Evolutionary conservation across 92 coral and sea anemone species (phyloP).

Genomic region (Blastomussa wellsi): DNA sequence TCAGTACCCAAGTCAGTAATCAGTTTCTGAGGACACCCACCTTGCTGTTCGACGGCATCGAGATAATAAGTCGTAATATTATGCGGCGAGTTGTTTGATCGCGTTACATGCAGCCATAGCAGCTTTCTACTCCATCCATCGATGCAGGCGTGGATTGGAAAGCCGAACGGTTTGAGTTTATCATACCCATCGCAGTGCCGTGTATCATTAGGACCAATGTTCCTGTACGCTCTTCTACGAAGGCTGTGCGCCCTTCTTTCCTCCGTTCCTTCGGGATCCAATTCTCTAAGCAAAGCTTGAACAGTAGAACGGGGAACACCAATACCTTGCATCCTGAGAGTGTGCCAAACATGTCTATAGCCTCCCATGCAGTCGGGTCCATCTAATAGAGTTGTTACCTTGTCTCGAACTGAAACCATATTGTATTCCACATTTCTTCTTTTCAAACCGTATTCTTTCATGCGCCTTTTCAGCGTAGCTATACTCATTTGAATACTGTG

Average conservation of each 20-base stretch:
- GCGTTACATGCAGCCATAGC: slow-evolving; percentile 17
- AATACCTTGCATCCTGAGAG: slow-evolving; percentile 1
- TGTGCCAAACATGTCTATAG: not conserved
- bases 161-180: too few relatives aligned
- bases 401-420: too few relatives aligned
- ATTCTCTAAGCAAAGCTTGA: not conserved
- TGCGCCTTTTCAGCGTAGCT: too few relatives aligned
- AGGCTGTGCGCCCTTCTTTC: slow-evolving; percentile 12
- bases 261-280: slow-evolving; percentile 1
- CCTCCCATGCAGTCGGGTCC: not conserved
- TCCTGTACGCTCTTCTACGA: too few relatives aligned
- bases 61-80: slow-evolving; percentile 32
- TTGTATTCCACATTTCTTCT: too few relatives aligned
- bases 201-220: too few relatives aligned
- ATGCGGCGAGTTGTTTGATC: slow-evolving; percentile 41
- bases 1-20: too few relatives aligned
- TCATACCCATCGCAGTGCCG: too few relatives aligned
- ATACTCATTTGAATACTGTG: too few relatives aligned
- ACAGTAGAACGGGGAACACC: not conserved
- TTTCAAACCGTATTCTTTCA: too few relatives aligned
- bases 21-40: not conserved
- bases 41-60: slow-evolving; percentile 26
- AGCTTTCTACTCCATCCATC: too few relatives aligned
- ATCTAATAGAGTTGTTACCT: not conserved
- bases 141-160: too few relatives aligned